Conservation (phyloP, 2,888 invertebrate species). For the Acronicta leporina region DNA sequence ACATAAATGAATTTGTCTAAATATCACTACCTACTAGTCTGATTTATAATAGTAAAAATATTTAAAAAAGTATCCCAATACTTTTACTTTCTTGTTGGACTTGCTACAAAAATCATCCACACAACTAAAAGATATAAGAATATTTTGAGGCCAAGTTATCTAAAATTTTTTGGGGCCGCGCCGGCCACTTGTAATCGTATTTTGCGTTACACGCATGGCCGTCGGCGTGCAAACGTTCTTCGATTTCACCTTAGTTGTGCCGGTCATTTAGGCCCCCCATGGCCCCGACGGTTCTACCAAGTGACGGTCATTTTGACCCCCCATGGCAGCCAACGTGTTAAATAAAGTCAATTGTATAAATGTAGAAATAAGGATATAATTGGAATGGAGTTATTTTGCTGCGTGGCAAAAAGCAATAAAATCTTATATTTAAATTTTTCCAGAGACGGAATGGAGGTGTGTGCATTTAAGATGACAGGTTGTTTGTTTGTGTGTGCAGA, state of each 20-base stretch:
- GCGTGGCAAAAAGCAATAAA: too few relatives aligned
- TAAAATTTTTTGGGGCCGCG: conserved; percentile 5
- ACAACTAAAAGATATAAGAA: conserved; percentile 1
- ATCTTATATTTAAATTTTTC: too few relatives aligned
- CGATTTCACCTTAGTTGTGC: conserved; percentile 14
- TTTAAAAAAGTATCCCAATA: too few relatives aligned
- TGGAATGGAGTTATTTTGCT: too few relatives aligned
- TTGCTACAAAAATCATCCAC: neutral
- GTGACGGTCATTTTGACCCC: conserved; percentile 16
- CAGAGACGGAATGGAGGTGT: too few relatives aligned
- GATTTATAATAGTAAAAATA: neutral
- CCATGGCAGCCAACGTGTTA: conserved; percentile 16
- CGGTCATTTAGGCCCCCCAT: conserved; percentile 12
- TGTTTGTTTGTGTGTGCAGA: too few relatives aligned
- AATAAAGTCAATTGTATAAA: too few relatives aligned
- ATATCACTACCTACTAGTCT: conserved; percentile 4
- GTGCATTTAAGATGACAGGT: too few relatives aligned
- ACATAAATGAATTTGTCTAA: neutral
- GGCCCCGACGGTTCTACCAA: conserved; percentile 13
- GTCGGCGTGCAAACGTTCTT: conserved; percentile 10
- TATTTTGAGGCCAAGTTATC: conserved; percentile 7
- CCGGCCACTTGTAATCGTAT: conserved; percentile 14
- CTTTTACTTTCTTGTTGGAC: too few relatives aligned
- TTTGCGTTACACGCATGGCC: conserved; percentile 13
- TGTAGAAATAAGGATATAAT: too few relatives aligned